phyloP scores from a whole-genome alignment of 2,113 vertebrate genomes.

The Mellivora capensis region DNA sequence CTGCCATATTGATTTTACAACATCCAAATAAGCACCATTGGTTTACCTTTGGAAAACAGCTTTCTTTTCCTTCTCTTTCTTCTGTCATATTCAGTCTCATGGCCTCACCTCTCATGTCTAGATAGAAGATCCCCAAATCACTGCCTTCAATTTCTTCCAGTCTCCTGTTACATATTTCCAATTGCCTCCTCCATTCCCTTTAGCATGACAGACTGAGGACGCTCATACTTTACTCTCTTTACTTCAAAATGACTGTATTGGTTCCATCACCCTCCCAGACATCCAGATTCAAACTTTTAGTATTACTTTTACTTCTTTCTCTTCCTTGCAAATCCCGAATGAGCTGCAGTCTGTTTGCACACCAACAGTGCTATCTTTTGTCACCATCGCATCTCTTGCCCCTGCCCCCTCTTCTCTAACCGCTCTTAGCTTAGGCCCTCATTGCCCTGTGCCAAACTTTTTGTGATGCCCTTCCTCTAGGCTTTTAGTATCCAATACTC shows the following conservation, averaged over 20 bases:
- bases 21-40: background rate
- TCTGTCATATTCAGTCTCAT: background rate
- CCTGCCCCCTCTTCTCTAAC: background rate
- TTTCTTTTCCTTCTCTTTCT: background rate
- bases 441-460: background rate
- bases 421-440: background rate
- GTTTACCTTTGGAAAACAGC: no score
- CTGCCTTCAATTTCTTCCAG: background rate
- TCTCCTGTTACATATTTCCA: background rate
- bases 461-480: background rate
- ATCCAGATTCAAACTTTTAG: background rate
- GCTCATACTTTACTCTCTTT: background rate
- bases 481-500: background rate
- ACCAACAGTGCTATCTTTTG: background rate
- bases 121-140: background rate
- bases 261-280: background rate
- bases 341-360: background rate
- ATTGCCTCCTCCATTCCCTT: background rate
- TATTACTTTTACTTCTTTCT: background rate
- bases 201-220: background rate
- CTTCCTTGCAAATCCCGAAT: background rate
- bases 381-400: background rate
- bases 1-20: background rate
- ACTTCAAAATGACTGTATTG: background rate
- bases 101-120: background rate